Percentiles rank a stretch among this genome's conserved stretches.
phyloP scores from a whole-genome alignment of 2,797 vertebrate genomes.

The Lacerta bilineata region DNA sequence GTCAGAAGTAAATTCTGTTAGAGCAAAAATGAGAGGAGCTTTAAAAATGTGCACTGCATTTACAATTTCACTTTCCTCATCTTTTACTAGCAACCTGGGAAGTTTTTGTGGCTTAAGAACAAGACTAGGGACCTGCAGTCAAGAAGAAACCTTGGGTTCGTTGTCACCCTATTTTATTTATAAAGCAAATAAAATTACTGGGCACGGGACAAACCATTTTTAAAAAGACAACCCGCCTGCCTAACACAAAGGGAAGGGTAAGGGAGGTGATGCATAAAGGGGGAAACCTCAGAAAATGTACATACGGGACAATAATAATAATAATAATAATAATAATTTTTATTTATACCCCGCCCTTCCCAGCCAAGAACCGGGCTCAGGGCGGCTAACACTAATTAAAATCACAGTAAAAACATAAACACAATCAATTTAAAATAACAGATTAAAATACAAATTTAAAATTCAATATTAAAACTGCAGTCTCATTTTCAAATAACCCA shows the following conservation, averaged over 20 bases:
- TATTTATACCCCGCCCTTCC: too few species aligned
- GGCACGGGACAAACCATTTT: background rate
- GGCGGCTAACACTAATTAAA: too few species aligned
- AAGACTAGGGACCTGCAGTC: background rate
- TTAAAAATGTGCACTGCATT: background rate
- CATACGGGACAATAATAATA: background rate
- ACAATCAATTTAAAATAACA: too few species aligned
- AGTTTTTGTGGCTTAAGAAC: background rate
- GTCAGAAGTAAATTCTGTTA: background rate
- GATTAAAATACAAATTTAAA: too few species aligned
- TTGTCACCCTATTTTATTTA: background rate
- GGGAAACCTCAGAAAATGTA: background rate
- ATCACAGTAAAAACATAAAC: too few species aligned
- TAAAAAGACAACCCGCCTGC: background rate
- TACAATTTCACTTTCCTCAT: background rate
- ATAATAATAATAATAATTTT: too few species aligned
- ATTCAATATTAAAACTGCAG: too few species aligned
- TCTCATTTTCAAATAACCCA: too few species aligned
- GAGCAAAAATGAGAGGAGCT: background rate
- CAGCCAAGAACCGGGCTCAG: too few species aligned
- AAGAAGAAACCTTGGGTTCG: background rate
- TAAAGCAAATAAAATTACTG: background rate
- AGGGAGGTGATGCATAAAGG: background rate
- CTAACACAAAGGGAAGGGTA: background rate
- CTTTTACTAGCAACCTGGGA: background rate